Evolutionary conservation across 2,797 vertebrate genomes (phyloP), one percentile per base, ranked within the genome.

Genomic region (Huso huso): DNA sequence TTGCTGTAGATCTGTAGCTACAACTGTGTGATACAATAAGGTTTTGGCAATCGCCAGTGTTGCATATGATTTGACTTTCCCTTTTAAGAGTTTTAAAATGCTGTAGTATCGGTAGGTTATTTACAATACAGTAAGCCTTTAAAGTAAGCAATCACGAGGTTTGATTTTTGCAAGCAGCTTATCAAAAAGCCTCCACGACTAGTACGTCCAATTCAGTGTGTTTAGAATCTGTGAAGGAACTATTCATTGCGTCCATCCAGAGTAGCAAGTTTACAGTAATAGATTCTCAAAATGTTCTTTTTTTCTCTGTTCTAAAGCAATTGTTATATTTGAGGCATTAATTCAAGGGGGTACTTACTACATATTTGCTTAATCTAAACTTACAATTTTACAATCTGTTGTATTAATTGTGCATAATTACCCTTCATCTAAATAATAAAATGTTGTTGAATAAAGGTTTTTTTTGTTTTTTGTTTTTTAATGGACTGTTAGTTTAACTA

Each of bases 321-420:
- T 83, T 79, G 79, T 84, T 81, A 76, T 84, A 81, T 78, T 79
- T 80, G 73, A 85, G 80, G 79, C 76, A 79, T 86, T 74, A 83
- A 84, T 84, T 77, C 72, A 71, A 65, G 77, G 79, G 80, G 76
- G 73, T 69, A 66, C 69, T 64, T 61, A 48, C 52, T 55, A 69
- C 64, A 68, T 75, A 77, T 84, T 81, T 79, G 82, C 77, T 81
- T 78, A 83, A 82, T 87, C 77, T 83, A 79, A 86, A 82, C 82
- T 86, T 84, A 85, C 77, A 81, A 66, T 76, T 82, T 81, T 81
- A 73, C 77, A 81, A 84, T 80, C 82, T 86, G 86, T 89, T 91
- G 87, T 91, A 89, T 88, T 87, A 83, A 85, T 78, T 89, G 86
- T 90, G 84, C 86, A 88, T 87, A 89, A 86, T 78, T 87, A 89